Evolutionary conservation across 2,888 invertebrate species (phyloP).

Genomic region (Atrina japonica): DNA sequence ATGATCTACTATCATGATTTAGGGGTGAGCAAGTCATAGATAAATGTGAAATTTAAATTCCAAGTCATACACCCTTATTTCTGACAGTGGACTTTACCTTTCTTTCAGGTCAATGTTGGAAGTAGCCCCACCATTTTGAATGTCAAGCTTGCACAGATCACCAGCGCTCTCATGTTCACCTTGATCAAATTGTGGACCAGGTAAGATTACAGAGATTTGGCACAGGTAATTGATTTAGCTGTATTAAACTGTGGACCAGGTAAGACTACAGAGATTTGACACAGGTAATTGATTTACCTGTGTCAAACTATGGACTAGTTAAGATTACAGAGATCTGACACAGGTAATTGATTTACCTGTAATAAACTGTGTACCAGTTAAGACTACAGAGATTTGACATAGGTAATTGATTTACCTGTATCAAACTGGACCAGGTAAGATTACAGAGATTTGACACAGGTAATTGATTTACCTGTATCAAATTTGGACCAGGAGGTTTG

Average conservation of each 20-base stretch:
- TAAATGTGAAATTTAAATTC: no score
- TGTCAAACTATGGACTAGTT: not conserved
- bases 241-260: not conserved
- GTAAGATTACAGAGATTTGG: slow-evolving; percentile 52
- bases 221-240: no score
- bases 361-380: not conserved
- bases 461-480: no score
- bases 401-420: no score
- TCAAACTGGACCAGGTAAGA: not conserved
- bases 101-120: slow-evolving; percentile 56
- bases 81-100: not conserved
- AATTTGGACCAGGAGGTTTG: not conserved
- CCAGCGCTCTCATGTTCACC: slow-evolving; percentile 75
- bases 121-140: slow-evolving; percentile 60
- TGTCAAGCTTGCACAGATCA: slow-evolving; percentile 73
- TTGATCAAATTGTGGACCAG: slow-evolving; percentile 74
- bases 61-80: not conserved
- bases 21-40: no score
- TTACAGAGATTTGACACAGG: not conserved
- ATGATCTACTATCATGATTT: no score
- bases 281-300: no score
- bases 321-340: no score
- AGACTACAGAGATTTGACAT: not conserved
- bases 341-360: no score
- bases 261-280: not conserved